Evolutionary conservation across 2,888 invertebrate genomes (phyloP), one percentile per base, ranked within the genome.

Genomic region (Mythimna albipuncta): DNA sequence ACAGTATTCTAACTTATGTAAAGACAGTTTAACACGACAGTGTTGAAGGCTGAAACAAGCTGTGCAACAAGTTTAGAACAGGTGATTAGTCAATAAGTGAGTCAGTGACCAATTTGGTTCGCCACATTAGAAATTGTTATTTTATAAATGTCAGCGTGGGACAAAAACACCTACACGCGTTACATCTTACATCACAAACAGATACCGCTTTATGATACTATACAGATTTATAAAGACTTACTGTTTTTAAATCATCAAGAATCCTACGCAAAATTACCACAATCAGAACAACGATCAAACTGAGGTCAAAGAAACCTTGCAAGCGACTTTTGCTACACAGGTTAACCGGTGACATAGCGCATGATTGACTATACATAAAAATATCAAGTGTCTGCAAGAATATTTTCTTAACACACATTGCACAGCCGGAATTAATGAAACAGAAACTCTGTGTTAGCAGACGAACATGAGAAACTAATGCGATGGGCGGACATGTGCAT

Each of bases 231-330:
- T 77, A 82, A 2, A 32, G 32, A 32, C 44, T 50, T 71, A 74
- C 66, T 63, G 64, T 75, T 74, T 85, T 85, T 79, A 88, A 87
- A 88, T 89, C 84, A 89, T 83, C 83, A 69, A 75, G 59, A 79
- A 83, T 86, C 89, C 89, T 83, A 91, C 90, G 81, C 78, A 72
- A 82, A 87, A 85, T 82, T 82, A 83, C 89, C 87, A 89, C 88
- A 89, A 89, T 83, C 83, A 83, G 89, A 87, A 89, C 88, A 89
- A 89, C 86, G 87, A 86, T 88, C 87, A 87, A 58, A 69, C 70
- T 74, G 81, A 89, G 87, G 90, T 87, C 86, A 82, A 35, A 66
- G 57, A 68, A 87, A 88, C 89, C 89, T 91, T 91, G 89, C 80
- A 73, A 75, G 71, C 63, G 77, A 83, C 80, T 88, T 87, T 86